Conservation (phyloP, 2,797 vertebrate species). For the Protosalanx chinensis region DNA sequence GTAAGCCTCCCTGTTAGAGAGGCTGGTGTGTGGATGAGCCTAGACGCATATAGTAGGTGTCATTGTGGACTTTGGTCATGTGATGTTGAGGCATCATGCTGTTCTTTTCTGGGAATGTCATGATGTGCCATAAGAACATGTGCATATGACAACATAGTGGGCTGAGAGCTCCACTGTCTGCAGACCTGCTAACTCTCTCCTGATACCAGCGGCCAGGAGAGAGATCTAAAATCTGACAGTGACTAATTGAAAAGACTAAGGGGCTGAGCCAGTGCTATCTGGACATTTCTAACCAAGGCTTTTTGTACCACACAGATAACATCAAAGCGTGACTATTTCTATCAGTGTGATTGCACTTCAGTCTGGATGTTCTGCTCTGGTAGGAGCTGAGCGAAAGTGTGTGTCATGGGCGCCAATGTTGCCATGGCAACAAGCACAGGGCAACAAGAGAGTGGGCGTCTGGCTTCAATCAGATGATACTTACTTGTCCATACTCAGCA, state of each 20-base stretch:
- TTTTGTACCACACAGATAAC: constrained; percentile 54
- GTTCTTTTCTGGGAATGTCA: constrained; percentile 32
- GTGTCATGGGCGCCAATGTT: constrained; percentile 55
- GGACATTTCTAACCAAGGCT: constrained; percentile 42
- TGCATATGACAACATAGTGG: constrained; percentile 11
- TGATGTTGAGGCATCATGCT: constrained; percentile 7
- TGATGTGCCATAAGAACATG: constrained; percentile 21
- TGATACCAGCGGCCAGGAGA: constrained; percentile 39
- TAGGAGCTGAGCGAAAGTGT: constrained; percentile 61
- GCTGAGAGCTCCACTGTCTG: constrained; percentile 11
- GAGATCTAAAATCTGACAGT: constrained; percentile 25
- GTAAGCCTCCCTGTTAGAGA: constrained; percentile 1
- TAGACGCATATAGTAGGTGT: neutral
- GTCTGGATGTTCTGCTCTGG: constrained; percentile 31
- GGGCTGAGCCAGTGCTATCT: constrained; percentile 41
- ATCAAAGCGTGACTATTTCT: constrained; percentile 72
- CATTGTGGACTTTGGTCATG: constrained; percentile 15
- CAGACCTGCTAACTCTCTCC: constrained; percentile 33
- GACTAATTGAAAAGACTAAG: constrained; percentile 45
- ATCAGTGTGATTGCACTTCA: constrained; percentile 54
- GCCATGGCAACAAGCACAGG: constrained; percentile 41
- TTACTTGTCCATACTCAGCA: constrained; percentile 54
- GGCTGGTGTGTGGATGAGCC: neutral
- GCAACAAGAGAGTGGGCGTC: constrained; percentile 48
- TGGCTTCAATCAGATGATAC: constrained; percentile 63